Evolutionary conservation across 2,888 invertebrate species (phyloP), one percentile per base, ranked within the genome.

Genomic region (Sarcophaga variegata): DNA sequence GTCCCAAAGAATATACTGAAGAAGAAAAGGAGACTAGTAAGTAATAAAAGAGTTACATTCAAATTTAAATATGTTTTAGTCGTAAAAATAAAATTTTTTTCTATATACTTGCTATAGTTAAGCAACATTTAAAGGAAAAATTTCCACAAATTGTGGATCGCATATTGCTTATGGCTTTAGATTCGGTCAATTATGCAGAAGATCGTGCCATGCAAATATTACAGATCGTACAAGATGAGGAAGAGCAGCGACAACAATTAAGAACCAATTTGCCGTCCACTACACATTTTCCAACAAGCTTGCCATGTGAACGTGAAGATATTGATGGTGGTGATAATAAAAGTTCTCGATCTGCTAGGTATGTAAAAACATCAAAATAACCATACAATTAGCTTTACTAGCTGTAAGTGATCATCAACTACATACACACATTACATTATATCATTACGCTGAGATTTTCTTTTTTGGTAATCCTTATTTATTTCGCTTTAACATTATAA

Each of bases 151-250:
- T 97, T 49, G 96, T 97, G 0, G 97, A 97, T 89, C 95, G 97
- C 86, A 96, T 98, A 14, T 95, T 98, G 75, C 94, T 95, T 2
- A 96, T 98, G 92, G 98, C 98, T 0, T 94, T 98, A 88, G 98
- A 98, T 90, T 97, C 97, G 91, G 97, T 97, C 0, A 96, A 97
- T 91, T 98, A 96, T 93, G 96, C 97, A 88, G 97, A 97, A 92
- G 96, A 96, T 78, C 95, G 96, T 79, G 97, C 98, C 0, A 96
- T 95, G 88, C 96, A 97, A 92, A 97, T 98, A 88, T 94, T 98
- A 77, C 94, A 95, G 89, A 96, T 96, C 49, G 96, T 93, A 0
- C 92, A 92, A 76, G 93, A 95, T 86, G 97, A 97, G 90, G 96
- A 97, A 90, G 94, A 92, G 37, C 37, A 37, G 10, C 37, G 37